These are phyloP conservation scores for Nymphalis io DNA, from an alignment of 1,140 invertebrate species.

Conservation along the genomic window DNA sequence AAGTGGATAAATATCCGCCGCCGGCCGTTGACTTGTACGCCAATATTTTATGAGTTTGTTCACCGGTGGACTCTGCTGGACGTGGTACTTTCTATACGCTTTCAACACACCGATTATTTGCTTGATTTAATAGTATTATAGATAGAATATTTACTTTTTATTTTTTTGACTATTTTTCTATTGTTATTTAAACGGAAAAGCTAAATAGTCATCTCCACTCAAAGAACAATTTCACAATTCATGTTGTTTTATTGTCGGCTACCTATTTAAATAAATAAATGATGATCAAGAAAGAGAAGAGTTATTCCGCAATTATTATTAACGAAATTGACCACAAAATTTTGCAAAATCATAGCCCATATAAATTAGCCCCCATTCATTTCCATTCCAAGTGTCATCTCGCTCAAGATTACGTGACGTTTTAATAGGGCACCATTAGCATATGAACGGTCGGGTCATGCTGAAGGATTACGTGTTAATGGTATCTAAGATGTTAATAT, in stretches of 20 bases:
- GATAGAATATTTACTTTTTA: background rate
- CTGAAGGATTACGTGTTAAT: constrained; percentile 68
- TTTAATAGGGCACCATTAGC: constrained; percentile 64
- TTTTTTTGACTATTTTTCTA: background rate
- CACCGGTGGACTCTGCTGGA: constrained; percentile 1
- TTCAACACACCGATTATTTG: background rate
- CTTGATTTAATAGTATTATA: background rate
- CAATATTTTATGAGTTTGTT: constrained; percentile 46
- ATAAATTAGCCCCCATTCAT: constrained; percentile 57
- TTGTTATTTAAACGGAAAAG: no score
- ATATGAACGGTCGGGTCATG: constrained; percentile 60
- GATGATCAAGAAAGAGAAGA: no score
- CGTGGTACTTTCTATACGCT: background rate
- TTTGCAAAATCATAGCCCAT: constrained; percentile 12
- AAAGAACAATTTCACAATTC: no score
- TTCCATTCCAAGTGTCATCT: constrained; percentile 57
- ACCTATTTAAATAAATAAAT: no score
- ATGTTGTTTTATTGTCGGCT: no score
- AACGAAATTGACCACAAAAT: constrained; percentile 19
- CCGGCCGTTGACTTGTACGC: constrained; percentile 48
- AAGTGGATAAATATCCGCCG: constrained; percentile 48
- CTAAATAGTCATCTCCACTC: no score
- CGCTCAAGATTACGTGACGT: constrained; percentile 56
- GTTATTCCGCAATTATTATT: no score
- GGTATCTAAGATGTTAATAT: constrained; percentile 63